phyloP scores from a whole-genome alignment of 1,140 invertebrate genomes.

The Diploscapter pachys region DNA sequence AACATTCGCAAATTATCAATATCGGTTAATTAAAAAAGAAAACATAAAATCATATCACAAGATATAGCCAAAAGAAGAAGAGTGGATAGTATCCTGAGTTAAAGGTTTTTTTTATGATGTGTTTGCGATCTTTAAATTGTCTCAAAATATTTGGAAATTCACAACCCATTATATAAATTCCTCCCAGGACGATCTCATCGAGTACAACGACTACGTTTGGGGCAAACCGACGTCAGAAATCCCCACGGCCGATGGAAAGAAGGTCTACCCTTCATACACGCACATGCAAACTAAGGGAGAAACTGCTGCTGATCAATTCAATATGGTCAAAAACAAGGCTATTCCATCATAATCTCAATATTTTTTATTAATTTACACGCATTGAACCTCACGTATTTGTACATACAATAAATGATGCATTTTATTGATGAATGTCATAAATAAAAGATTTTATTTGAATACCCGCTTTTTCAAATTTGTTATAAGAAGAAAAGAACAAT shows the following conservation, averaged over 20 bases:
- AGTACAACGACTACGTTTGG: slow-evolving; percentile 38
- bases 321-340: slow-evolving; percentile 15
- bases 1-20: no score
- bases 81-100: no score
- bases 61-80: no score
- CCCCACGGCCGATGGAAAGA: slow-evolving; percentile 22
- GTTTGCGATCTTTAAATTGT: no score
- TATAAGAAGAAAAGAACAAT: not conserved
- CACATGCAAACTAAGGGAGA: slow-evolving; percentile 45
- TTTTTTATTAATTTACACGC: no score
- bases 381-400: not conserved
- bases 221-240: slow-evolving; percentile 38
- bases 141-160: no score
- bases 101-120: no score
- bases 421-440: not conserved
- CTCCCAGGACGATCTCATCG: slow-evolving; percentile 33
- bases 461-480: not conserved
- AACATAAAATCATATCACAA: no score
- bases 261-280: slow-evolving; percentile 31
- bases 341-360: no score
- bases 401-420: not conserved
- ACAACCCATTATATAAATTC: no score
- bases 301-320: slow-evolving; percentile 38
- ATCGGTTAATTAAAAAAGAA: no score
- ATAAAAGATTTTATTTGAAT: not conserved